Evolutionary conservation across 1,140 invertebrate species (phyloP), one percentile per base, ranked within the genome.

Genomic region (Brachionus asplanchnoidis): DNA sequence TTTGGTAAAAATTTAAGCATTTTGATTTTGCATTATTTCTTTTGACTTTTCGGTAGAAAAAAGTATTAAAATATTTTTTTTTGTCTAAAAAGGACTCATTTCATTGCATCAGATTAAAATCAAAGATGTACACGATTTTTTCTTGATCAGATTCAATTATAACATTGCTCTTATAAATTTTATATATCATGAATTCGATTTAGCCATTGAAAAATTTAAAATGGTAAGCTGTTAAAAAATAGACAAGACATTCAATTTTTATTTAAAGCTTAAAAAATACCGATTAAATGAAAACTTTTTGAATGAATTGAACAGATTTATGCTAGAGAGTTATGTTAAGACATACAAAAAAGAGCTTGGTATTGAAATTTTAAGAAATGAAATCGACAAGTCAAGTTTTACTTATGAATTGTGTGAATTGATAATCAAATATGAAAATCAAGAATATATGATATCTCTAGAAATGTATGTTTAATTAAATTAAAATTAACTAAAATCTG

Each of bases 291-390:
- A 17, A 3, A 26, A n/a, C 7, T 6, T 65, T 20, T 44, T 44
- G 17, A 40, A 82, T 23, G 79, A 82, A 20, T 20, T 26, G 11
- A 77, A 46, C 11, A 17, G 28, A n/a, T 60, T n/a, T 65, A 36
- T 82, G 32, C 11, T 82, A 11, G 79, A 82, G 60, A 40, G 53
- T 17, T 65, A 82, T 26, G 4, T 82, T 14, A 82, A 20, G 60
- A 42, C 53, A 36, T 7, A 68, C 3, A 82, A 82, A 68, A 82
- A 82, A 82, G 79, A 82, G 28, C n/a, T 65, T 9, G 79, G 50
- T 44, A 11, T 44, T 2, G 65, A 46, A 28, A 14, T 82, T n/a
- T 65, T 82, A 8, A 23, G 44, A 50, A 77, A 46, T 32, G 73
- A 77, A 50, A 26, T 50, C 1, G 44, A 77, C 20, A 77, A 77